Evolutionary conservation across 2,888 invertebrate species (phyloP).

Genomic region (Dryobota labecula): DNA sequence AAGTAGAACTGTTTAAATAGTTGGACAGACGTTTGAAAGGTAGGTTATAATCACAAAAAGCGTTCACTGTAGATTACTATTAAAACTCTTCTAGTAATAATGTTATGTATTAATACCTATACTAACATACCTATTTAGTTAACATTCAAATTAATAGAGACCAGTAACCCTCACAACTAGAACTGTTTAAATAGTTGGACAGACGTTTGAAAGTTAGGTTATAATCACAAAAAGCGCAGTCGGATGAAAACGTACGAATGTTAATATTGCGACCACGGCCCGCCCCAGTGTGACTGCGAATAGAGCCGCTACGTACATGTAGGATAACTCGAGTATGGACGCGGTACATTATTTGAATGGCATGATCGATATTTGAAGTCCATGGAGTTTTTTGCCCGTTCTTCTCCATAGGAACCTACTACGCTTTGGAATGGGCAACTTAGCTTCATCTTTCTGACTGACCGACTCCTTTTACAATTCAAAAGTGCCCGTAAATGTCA

Average conservation of each 20-base stretch:
- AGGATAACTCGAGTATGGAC: background rate
- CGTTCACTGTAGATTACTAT: no score
- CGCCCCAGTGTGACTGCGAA: constrained; percentile 81
- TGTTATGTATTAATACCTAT: background rate
- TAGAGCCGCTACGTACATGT: constrained; percentile 61
- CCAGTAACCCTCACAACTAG: background rate
- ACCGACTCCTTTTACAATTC: no score
- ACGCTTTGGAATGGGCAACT: no score
- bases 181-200: constrained; percentile 53
- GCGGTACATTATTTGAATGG: background rate
- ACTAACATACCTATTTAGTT: no score
- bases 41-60: constrained; percentile 79
- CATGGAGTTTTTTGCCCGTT: no score
- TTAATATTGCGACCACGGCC: constrained; percentile 86
- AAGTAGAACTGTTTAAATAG: constrained; percentile 31
- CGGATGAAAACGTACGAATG: constrained; percentile 82
- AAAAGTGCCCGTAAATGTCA: no score
- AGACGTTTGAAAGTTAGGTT: constrained; percentile 75
- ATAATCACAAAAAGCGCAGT: constrained; percentile 77
- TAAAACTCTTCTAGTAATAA: no score
- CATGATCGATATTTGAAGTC: background rate
- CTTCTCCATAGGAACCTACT: no score
- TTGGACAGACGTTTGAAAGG: constrained; percentile 72
- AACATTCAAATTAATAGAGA: background rate
- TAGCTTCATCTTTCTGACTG: no score